These are phyloP conservation scores for Eupeodes luniger DNA, from an alignment of 2,888 invertebrate genomes.

Conservation along the genomic window DNA sequence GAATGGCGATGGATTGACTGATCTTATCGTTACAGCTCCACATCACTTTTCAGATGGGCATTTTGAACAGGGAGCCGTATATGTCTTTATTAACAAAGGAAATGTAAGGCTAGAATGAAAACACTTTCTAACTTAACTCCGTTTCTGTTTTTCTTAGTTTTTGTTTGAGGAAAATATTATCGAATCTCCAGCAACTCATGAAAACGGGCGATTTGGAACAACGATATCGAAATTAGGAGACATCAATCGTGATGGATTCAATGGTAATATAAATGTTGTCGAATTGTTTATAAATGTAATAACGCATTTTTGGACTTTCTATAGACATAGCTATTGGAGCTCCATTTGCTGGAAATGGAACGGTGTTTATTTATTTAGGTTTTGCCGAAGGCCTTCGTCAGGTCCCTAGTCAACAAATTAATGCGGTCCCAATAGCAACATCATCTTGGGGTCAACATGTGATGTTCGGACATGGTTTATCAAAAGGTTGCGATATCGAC, in stretches of 20 bases:
- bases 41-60: constrained; percentile 80
- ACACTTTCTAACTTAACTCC: too few species aligned
- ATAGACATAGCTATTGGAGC: constrained; percentile 89
- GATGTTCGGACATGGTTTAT: constrained; percentile 83
- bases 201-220: constrained; percentile 83
- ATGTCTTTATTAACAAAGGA: constrained; percentile 83
- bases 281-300: too few species aligned
- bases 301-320: background rate
- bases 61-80: constrained; percentile 84
- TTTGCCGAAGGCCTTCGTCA: constrained; percentile 82
- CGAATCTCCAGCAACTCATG: constrained; percentile 79
- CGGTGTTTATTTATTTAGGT: constrained; percentile 87
- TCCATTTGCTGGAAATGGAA: constrained; percentile 87
- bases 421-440: constrained; percentile 77
- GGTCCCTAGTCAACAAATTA: constrained; percentile 83
- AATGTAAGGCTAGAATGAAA: constrained; percentile 79
- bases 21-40: constrained; percentile 88
- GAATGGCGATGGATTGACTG: constrained; percentile 87
- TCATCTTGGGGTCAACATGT: constrained; percentile 79
- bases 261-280: constrained; percentile 83
- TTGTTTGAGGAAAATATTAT: constrained; percentile 81
- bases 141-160: constrained; percentile 77
- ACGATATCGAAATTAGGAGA: constrained; percentile 85
- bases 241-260: constrained; percentile 88
- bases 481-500: constrained; percentile 85